phyloP scores from a whole-genome alignment of 1,140 invertebrate genomes.

The Zaprionus ghesquierei region DNA sequence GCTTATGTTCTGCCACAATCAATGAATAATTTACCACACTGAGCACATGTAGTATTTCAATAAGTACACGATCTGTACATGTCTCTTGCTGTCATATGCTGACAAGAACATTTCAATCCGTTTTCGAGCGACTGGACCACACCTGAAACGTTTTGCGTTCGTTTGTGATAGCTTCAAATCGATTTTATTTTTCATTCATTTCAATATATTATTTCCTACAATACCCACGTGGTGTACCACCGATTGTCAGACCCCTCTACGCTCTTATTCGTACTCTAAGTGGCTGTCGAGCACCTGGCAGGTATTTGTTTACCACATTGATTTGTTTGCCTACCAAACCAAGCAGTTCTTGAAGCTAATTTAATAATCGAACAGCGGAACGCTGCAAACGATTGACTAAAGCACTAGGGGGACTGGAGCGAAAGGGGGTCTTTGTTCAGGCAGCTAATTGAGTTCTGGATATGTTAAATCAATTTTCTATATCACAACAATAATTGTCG shows the following conservation, averaged over 20 bases:
- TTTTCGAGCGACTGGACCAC: conserved; percentile 33
- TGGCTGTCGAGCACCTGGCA: background rate
- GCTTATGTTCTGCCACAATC: conserved; percentile 27
- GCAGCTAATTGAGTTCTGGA: background rate
- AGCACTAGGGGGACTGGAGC: background rate
- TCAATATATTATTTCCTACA: conserved; percentile 13
- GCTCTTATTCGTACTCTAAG: background rate
- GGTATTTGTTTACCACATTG: conserved; percentile 22
- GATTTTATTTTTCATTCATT: conserved; percentile 7
- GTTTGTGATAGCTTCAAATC: conserved; percentile 1
- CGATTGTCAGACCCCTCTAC: conserved; percentile 16
- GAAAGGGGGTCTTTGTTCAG: background rate
- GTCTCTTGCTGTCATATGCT: conserved; percentile 33
- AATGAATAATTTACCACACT: conserved; percentile 19
- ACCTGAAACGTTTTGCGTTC: conserved; percentile 23
- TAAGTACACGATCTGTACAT: conserved; percentile 19
- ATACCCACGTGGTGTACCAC: conserved; percentile 18
- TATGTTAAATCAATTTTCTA: background rate
- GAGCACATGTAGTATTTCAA: background rate
- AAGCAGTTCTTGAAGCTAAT: conserved; percentile 28
- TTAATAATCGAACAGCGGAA: conserved; percentile 27
- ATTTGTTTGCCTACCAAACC: conserved; percentile 31
- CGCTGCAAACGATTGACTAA: background rate
- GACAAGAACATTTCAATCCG: conserved; percentile 58
- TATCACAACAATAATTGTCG: background rate